Evolutionary conservation across 2,113 vertebrate genomes (phyloP), one percentile per base, ranked within the genome.

Genomic region (Thamnophis sirtalis): DNA sequence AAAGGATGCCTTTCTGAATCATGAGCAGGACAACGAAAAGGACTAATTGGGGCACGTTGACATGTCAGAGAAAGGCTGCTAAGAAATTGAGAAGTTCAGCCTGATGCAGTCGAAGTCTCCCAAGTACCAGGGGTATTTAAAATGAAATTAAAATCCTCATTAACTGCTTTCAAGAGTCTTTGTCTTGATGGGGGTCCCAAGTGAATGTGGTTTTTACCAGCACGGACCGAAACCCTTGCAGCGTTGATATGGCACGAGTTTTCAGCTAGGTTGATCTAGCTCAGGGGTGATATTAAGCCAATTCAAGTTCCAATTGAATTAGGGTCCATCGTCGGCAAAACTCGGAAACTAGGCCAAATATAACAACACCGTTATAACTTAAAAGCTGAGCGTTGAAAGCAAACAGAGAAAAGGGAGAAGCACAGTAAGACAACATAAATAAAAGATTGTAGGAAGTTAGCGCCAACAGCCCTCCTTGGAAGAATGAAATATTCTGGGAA

Each of bases 251-350:
- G 96, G 93, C 92, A 86, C 80, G 92, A 91, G 93, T 94, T 95
- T 96, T 96, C 95, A 96, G 94, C 90, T 92, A 92, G 93, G 19
- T 93, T 96, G 95, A 96, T 96, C 94, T 95, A 96, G 96, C 94
- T 91, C 49, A 84, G 54, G 4, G 15, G 58, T 0, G 93, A 96
- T 92, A 43, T 80, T 80, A 80, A 38, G 68, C 68, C 8, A 80
- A 33, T 80, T 80, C 68, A 38, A 38, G 33, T 80, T 80, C 73
- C 43, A 43, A 21, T 80, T 21, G 21, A 80, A 80, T 80, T 80
- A 80, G 33, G 73, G 7, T 80, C 73, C 21, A 43, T 80, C 33
- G 9, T 43, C 33, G n/a, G 63, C 63, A 15, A n/a, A 68, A 68
- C 28, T n/a, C 28, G 33, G 17, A 80, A 80, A 80, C 33, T 1